Evolutionary conservation across 2,797 vertebrate genomes (phyloP), one percentile per base, ranked within the genome.

Genomic region (Pseudocheirus occidentalis): DNA sequence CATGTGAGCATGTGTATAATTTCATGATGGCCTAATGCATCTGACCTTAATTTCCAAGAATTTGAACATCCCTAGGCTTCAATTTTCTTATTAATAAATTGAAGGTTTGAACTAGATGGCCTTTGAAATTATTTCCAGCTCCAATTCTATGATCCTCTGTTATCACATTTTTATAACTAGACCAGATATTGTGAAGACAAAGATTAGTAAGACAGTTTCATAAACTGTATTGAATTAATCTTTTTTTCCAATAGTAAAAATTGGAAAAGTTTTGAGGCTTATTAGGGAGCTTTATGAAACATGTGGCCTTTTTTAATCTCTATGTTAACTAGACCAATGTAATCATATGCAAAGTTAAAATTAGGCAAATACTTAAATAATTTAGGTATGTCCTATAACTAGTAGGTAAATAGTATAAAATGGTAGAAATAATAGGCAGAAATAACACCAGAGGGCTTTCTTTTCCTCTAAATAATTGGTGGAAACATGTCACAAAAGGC

Each of bases 331-430:
- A 31, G 12, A 73, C 53, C 55, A 50, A 28, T 93, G 91, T 92
- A 90, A 94, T 93, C 97, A 58, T 57, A 55, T 89, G 46, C 90
- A 46, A 81, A 91, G 24, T 1, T 95, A 58, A 62, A 94, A 90
- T 93, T 92, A 90, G 50, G 2, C 21, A 95, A 89, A 95, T 50
- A 90, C 29, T 90, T 93, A 95, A 90, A 21, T 96, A 92, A 94
- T 58, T 40, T 24, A 87, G 11, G 53, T 94, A n/a, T 40, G 46
- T 40, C 13, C n/a, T 90, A 3, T 92, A 95, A 93, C 59, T 13
- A 90, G 34, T 28, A 56, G 2, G 6, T 62, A 31, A 31, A 2
- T 62, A 12, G 58, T 62, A 62, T 11, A 62, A 59, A 62, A 31
- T 62, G 58, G 29, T 31, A 62, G 58, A 62, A 34, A 31, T 62